Base-by-base conservation (phyloP, 2,113 vertebrate species). In the Alouatta palliata region DNA sequence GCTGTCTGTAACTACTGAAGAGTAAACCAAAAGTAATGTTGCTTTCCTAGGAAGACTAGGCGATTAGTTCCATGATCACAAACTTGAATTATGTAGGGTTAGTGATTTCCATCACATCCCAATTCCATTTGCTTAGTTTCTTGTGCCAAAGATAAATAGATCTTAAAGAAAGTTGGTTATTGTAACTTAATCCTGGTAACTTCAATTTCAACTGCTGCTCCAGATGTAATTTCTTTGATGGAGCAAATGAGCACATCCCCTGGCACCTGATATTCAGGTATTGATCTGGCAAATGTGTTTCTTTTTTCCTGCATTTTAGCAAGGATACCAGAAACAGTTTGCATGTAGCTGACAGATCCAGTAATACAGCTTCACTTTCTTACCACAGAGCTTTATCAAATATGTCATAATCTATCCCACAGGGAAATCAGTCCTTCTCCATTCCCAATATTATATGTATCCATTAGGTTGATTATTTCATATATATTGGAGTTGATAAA, bases 161-260 rank as follows among this genome's bases (percentile, higher is more conserved):
- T 91, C 52, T 85, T 35, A 16, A 64, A 80, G 76, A 87, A 90
- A 94, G 3, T 52, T 16, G 49, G 32, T 86, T 93, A 86, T 76
- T 91, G 32, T 89, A 95, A 87, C 5, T 73, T 93, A 86, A 79
- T 90, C 3, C 0, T 37, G 56, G 47, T 87, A 35, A 49, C 82
- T 95, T 79, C 68, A 84, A 88, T 93, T 90, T 90, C 45, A 79
- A 5, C 40, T 87, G n/a, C 54, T 92, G 40, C 49, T 94, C 17
- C 49, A 83, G 43, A 45, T 68, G 13, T 73, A 73, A 90, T 96
- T 91, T 91, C 54, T 85, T 94, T 61, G 35, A 88, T 94, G 27
- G 47, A 80, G 5, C 64, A 94, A 94, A 92, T 94, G 79, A 96
- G 40, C 64, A 80, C 17, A 81, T 80, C 8, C 14, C 35, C 27